These are phyloP conservation scores for Alligator mississippiensis DNA, from an alignment of 2,113 vertebrate species.

Conservation along the genomic window DNA sequence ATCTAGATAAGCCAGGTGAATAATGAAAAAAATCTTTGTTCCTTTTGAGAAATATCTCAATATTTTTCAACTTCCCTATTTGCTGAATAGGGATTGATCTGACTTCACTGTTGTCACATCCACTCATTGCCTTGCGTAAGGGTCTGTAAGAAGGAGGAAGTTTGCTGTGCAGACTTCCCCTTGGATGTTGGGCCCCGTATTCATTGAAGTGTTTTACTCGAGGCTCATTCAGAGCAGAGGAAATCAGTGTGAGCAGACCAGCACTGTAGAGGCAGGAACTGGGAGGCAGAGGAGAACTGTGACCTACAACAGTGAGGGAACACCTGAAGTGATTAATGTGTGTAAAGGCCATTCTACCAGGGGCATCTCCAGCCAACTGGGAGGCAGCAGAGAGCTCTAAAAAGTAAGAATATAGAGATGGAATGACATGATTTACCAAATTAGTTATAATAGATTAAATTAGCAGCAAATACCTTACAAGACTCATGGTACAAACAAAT, in stretches of 20 bases:
- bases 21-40: neutral
- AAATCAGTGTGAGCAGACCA: neutral
- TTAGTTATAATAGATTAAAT: neutral
- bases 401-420: neutral
- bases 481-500: neutral
- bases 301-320: rapidly evolving
- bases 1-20: neutral
- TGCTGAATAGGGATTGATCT: neutral
- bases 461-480: neutral
- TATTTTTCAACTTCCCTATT: neutral
- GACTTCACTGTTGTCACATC: neutral
- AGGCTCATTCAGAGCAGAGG: neutral
- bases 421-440: rapidly evolving
- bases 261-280: neutral
- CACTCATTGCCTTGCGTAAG: neutral
- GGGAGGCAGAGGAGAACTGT: neutral
- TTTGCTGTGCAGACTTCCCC: neutral
- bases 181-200: neutral
- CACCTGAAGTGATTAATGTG: neutral
- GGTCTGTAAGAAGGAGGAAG: neutral
- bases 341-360: neutral
- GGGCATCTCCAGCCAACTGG: neutral
- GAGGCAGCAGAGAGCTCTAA: neutral
- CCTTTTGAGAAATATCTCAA: neutral
- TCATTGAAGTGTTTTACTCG: neutral